phyloP scores from a whole-genome alignment of 2,797 vertebrate species.

The Arctocebus calabarensis region DNA sequence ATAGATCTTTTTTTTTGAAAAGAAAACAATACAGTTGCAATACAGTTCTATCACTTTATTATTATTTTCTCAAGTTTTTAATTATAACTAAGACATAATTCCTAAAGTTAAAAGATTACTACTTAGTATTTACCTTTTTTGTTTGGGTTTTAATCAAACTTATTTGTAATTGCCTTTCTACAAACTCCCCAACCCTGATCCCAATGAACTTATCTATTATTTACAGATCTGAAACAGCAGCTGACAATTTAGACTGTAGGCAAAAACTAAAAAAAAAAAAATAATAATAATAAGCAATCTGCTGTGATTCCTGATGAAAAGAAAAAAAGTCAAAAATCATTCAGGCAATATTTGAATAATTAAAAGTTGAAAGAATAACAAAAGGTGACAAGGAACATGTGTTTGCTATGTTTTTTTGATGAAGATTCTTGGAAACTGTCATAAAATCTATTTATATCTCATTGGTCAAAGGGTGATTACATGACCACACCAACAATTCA shows the following conservation, averaged over 20 bases:
- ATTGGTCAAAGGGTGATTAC: neutral
- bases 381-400: neutral
- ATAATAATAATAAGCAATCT: neutral
- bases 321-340: neutral
- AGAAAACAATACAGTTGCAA: neutral
- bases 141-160: neutral
- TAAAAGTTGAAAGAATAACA: neutral
- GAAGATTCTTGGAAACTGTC: neutral
- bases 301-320: neutral
- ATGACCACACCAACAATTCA: neutral
- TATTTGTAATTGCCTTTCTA: neutral
- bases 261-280: neutral
- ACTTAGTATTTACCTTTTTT: neutral
- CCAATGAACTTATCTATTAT: neutral
- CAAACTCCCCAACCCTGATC: neutral
- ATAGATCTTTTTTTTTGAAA: neutral
- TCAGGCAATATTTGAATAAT: conserved; percentile 7
- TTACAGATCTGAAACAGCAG: conserved; percentile 20
- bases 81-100: neutral
- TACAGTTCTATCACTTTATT: neutral
- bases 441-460: neutral
- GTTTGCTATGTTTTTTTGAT: neutral
- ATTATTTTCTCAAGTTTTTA: neutral
- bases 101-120: neutral
- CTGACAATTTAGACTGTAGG: neutral